A percentile compares a stretch with the other conserved stretches of the same genome.
Evolutionary conservation across 2,888 invertebrate genomes (phyloP).

Genomic region (Sesia apiformis): DNA sequence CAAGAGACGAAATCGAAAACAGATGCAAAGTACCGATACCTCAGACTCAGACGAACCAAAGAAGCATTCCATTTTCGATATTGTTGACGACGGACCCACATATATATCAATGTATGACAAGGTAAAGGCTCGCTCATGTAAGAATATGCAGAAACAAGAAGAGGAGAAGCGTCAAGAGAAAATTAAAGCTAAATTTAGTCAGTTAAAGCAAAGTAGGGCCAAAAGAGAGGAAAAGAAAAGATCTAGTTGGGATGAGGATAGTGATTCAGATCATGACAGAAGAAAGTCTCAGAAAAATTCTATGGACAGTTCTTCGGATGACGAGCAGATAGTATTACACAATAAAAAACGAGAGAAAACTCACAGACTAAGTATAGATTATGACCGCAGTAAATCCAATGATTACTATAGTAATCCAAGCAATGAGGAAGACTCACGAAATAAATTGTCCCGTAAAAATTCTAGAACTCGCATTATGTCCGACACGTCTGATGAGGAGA

Average conservation of each 20-base stretch:
- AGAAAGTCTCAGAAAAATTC: conserved; percentile 55
- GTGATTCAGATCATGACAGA: conserved; percentile 77
- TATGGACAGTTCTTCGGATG: conserved; percentile 73
- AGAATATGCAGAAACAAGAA: conserved; percentile 94
- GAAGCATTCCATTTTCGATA: conserved; percentile 93
- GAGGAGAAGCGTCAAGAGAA: conserved; percentile 91
- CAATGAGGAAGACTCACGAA: conserved; percentile 66
- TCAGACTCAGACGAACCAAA: conserved; percentile 88
- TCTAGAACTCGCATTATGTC: conserved; percentile 84
- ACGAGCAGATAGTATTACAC: conserved; percentile 52
- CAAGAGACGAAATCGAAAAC: conserved; percentile 61
- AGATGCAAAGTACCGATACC: conserved; percentile 75
- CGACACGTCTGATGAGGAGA: conserved; percentile 84
- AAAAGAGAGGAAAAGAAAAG: conserved; percentile 92
- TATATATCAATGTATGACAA: conserved; percentile 99
- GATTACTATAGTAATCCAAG: conserved; percentile 62
- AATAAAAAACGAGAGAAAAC: conserved; percentile 70
- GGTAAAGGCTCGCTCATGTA: conserved; percentile 94
- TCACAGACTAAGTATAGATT: conserved; percentile 43
- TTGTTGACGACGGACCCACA: conserved; percentile 89
- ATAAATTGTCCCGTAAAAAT: conserved; percentile 78
- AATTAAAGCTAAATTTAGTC: conserved; percentile 91
- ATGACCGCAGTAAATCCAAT: conserved; percentile 60
- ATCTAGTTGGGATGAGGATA: conserved; percentile 92
- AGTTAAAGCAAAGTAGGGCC: conserved; percentile 89